These are phyloP conservation scores for Lichenostomus cassidix DNA, from an alignment of 2,113 vertebrate species.

Conservation along the genomic window DNA sequence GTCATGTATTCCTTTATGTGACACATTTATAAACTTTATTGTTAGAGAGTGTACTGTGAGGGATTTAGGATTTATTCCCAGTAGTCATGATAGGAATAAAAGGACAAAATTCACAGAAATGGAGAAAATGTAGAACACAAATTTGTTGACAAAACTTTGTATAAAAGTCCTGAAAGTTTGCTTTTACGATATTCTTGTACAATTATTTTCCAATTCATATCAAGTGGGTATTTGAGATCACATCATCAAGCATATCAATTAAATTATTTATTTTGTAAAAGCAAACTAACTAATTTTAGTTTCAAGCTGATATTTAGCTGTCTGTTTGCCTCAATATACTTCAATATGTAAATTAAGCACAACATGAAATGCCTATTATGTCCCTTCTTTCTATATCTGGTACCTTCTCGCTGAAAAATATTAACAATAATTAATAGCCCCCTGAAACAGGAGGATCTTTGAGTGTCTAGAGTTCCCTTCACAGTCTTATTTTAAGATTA, in stretches of 20 bases:
- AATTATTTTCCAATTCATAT: neutral
- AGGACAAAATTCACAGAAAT: neutral
- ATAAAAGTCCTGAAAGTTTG: neutral
- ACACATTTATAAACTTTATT: neutral
- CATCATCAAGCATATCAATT: neutral
- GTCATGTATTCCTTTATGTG: neutral
- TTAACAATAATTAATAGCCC: neutral
- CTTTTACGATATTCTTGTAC: neutral
- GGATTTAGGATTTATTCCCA: neutral
- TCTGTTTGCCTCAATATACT: constrained; percentile 55
- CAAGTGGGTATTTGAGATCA: neutral
- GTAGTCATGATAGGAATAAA: neutral
- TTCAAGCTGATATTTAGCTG: constrained; percentile 47
- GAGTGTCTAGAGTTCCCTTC: constrained; percentile 12
- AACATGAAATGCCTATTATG: constrained; percentile 6
- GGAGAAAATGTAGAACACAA: neutral
- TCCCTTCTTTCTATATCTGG: neutral
- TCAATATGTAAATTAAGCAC: constrained; percentile 51
- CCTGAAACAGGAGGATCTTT: neutral
- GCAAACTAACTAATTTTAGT: constrained; percentile 49
- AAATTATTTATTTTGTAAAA: constrained; percentile 24
- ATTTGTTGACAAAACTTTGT: neutral
- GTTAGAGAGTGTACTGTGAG: neutral
- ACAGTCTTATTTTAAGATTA: constrained; percentile 39
- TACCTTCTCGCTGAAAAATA: neutral